Base-by-base conservation (phyloP, 2,797 vertebrate genomes). In the Acanthurus lineatus region DNA sequence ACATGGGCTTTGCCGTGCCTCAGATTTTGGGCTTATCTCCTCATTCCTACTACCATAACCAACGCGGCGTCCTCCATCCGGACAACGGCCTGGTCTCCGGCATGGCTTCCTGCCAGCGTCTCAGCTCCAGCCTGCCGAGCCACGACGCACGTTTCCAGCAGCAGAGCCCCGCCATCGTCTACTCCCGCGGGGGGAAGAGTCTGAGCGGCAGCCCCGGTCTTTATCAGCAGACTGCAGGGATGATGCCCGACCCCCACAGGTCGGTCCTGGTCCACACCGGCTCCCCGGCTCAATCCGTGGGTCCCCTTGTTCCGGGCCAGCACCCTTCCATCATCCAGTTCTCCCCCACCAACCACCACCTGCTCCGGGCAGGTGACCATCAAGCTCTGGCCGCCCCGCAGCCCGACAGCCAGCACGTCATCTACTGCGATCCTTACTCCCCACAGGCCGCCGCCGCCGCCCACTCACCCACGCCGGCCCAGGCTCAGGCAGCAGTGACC, bases 251-350 rank as follows among this genome's bases (percentile, higher is more conserved):
- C 40, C 91, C 96, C 17, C 98, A 99, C 88, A 95, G 98, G 17
- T 99, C 98, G 0, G 98, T 99, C 87, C 95, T 99, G 88, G 97
- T 99, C 82, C 98, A 98, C 48, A 88, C 97, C 0, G 96, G 97
- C 54, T 96, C 98, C 48, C 96, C 97, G 0, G 95, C 93, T 64
- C 97, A 97, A 51, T 62, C 97, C 0, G 89, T 90, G n/a, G 88
- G 89, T 52, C 85, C 87, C 47, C 3, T 88, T 7, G 62, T 70
- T 7, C 69, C 95, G 0, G 95, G 96, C 63, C 97, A 96, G 85
- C 97, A 98, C 90, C 84, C 93, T 1, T 95, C 95, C 28, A 96
- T 96, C 86, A 96, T 96, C 84, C 96, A 96, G 89, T 99, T 97
- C 90, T 98, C 98, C 15, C 97, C 97, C 19, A 96, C 94, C 88